Evolutionary conservation across 2,797 vertebrate species (phyloP).

Genomic region (Falco concolor): DNA sequence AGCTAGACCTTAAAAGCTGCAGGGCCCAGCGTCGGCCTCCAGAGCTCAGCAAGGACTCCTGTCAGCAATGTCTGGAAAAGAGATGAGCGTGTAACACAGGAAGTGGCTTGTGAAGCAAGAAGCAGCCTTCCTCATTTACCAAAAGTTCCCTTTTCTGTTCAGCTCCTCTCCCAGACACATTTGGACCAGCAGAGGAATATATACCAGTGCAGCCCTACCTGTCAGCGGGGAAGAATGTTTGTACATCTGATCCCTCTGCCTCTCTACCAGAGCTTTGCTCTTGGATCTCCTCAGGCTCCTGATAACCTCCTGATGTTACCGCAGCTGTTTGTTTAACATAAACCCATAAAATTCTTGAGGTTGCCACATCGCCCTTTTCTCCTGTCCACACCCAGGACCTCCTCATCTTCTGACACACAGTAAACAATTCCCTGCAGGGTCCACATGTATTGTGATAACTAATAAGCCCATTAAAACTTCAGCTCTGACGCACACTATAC

Average conservation of each 20-base stretch:
- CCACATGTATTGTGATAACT: slow-evolving; percentile 18
- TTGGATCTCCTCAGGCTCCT: neutral
- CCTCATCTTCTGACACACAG: neutral
- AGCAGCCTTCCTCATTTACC: slow-evolving; percentile 23
- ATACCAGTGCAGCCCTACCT: neutral
- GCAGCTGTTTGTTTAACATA: slow-evolving; percentile 24
- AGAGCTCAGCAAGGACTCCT: neutral
- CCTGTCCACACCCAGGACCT: slow-evolving; percentile 1
- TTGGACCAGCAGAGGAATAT: neutral
- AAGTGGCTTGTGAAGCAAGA: slow-evolving; percentile 50
- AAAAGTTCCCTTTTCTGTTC: slow-evolving; percentile 43
- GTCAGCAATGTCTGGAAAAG: neutral
- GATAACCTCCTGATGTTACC: slow-evolving; percentile 22
- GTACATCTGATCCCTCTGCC: neutral
- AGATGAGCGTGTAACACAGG: neutral
- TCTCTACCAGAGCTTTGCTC: neutral
- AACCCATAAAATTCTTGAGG: slow-evolving; percentile 38
- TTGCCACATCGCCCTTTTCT: slow-evolving; percentile 22
- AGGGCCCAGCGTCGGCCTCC: neutral
- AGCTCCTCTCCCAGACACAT: neutral
- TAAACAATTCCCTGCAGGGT: neutral
- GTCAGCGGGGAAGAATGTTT: neutral
- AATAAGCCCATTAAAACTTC: neutral
- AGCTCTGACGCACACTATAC: neutral
- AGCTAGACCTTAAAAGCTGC: neutral